These are phyloP conservation scores for Psephotus haematonotus DNA, from an alignment of 2,113 vertebrate species.

Conservation along the genomic window DNA sequence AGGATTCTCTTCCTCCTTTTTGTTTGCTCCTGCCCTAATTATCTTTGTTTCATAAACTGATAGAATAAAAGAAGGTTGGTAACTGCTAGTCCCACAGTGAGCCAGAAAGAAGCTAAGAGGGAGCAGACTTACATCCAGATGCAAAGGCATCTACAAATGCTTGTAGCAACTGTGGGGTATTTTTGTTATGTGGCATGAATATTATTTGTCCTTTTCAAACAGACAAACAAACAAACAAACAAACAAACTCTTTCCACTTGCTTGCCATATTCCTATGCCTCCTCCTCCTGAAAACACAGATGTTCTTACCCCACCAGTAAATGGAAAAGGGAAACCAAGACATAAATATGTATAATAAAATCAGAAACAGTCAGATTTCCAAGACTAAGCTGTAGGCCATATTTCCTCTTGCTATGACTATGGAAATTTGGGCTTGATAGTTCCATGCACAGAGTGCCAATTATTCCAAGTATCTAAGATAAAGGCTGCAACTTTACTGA, in stretches of 20 bases:
- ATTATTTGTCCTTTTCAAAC: slow-evolving; percentile 8
- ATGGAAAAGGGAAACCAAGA: background rate
- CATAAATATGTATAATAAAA: background rate
- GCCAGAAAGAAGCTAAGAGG: background rate
- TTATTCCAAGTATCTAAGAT: slow-evolving; percentile 38
- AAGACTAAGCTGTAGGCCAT: background rate
- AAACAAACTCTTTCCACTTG: slow-evolving; percentile 1
- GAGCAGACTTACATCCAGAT: background rate
- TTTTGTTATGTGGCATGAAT: background rate
- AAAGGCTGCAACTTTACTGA: slow-evolving; percentile 31
- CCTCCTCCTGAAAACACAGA: slow-evolving; percentile 4
- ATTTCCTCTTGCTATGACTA: background rate
- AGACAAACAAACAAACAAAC: background rate
- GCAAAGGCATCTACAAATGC: background rate
- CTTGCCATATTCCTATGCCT: background rate
- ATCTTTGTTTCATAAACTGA: slow-evolving; percentile 72
- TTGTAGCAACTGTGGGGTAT: background rate
- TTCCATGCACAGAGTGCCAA: background rate
- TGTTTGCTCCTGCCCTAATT: slow-evolving; percentile 71
- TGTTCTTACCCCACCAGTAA: slow-evolving; percentile 3
- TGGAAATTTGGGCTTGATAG: background rate
- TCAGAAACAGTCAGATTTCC: slow-evolving; percentile 1
- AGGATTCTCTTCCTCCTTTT: slow-evolving; percentile 78
- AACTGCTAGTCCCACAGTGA: background rate
- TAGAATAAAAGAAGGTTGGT: slow-evolving; percentile 52